Percentiles rank a stretch among this genome's conserved stretches.
phyloP scores from a whole-genome alignment of 2,797 vertebrate species.

The Takifugu ocellatus region DNA sequence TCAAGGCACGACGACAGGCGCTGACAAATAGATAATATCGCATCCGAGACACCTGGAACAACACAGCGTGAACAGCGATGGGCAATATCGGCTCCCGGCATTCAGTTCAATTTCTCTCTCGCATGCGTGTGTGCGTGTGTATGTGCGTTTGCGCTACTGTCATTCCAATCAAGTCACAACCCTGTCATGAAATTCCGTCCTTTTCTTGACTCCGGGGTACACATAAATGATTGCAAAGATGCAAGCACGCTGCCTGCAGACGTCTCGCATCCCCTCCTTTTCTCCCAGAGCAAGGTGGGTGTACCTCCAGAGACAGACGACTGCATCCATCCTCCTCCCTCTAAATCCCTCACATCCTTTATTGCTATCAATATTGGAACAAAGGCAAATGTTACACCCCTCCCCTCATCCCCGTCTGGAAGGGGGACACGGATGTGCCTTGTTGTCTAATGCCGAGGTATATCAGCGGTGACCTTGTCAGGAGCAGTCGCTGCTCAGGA shows the following conservation, averaged over 20 bases:
- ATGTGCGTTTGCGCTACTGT: slow-evolving; percentile 22
- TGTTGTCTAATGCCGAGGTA: slow-evolving; percentile 21
- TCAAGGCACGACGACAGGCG: slow-evolving; percentile 3
- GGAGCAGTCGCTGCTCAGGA: slow-evolving; percentile 30
- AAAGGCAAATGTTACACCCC: slow-evolving; percentile 18
- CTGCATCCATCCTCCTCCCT: no score
- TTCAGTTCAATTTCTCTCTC: slow-evolving; percentile 19
- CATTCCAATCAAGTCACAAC: slow-evolving; percentile 62
- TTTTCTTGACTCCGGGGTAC: slow-evolving; percentile 23
- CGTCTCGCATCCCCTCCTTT: slow-evolving; percentile 8
- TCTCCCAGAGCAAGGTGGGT: background rate
- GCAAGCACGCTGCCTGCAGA: slow-evolving; percentile 25
- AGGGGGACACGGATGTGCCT: slow-evolving; percentile 21
- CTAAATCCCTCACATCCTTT: no score
- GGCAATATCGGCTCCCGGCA: slow-evolving; percentile 37
- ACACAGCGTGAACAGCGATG: slow-evolving; percentile 30
- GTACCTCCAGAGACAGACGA: no score
- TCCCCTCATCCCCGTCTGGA: background rate
- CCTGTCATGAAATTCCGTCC: slow-evolving; percentile 53
- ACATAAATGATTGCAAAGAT: background rate
- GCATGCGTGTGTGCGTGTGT: no score
- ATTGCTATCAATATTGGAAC: slow-evolving; percentile 13
- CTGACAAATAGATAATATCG: slow-evolving; percentile 45
- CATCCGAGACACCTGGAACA: slow-evolving; percentile 39
- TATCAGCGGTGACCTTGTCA: slow-evolving; percentile 50